phyloP scores from a whole-genome alignment of 1,140 invertebrate genomes.

The Drosophila carrolli region DNA sequence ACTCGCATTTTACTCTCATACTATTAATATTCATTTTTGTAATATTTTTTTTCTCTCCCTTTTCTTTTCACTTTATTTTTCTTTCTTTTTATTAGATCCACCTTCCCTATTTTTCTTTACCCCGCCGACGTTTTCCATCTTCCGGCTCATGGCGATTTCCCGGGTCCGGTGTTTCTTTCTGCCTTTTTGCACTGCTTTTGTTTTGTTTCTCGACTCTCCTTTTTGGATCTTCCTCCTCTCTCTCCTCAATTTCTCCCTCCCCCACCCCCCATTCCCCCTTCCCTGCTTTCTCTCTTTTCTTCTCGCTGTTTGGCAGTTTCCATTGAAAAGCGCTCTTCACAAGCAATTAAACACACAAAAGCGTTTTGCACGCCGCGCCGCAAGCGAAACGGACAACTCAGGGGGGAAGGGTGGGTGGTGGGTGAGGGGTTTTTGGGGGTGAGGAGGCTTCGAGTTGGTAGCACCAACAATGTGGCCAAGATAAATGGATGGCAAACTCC shows the following conservation, averaged over 20 bases:
- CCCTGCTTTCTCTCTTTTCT: slow-evolving; percentile 22
- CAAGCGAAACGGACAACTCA: slow-evolving; percentile 61
- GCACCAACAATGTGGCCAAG: slow-evolving; percentile 75
- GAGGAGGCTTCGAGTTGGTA: slow-evolving; percentile 2
- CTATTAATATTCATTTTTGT: neutral
- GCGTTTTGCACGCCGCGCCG: slow-evolving; percentile 73
- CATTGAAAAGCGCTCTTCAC: slow-evolving; percentile 82
- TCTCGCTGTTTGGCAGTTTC: slow-evolving; percentile 61
- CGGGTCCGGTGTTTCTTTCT: slow-evolving; percentile 38
- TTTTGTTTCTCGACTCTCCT: slow-evolving; percentile 24
- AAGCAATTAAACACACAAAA: slow-evolving; percentile 83
- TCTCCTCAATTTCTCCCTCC: neutral
- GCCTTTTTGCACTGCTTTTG: slow-evolving; percentile 17
- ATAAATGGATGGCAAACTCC: slow-evolving; percentile 77
- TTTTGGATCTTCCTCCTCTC: neutral
- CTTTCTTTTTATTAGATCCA: neutral
- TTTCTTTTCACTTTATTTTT: neutral
- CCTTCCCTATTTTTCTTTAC: neutral
- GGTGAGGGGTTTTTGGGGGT: neutral
- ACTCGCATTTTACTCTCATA: no score
- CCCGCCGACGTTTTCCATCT: slow-evolving; percentile 19
- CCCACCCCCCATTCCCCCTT: neutral
- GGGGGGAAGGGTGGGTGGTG: neutral
- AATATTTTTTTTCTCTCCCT: neutral
- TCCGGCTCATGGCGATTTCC: slow-evolving; percentile 27